Conservation (phyloP, 2,888 invertebrate genomes). For the Apamea monoglypha region DNA sequence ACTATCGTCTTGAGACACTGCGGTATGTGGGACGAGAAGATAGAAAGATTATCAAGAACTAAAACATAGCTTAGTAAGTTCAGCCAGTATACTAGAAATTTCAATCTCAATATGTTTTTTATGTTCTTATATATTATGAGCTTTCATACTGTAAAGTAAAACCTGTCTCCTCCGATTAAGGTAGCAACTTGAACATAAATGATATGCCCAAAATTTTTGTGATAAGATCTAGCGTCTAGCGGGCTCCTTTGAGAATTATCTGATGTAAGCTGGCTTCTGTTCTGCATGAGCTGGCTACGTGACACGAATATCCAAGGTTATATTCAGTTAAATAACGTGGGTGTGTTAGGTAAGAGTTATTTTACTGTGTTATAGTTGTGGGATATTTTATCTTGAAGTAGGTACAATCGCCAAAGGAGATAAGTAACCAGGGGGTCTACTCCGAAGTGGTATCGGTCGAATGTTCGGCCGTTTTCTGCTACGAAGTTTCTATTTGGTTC, state of each 20-base stretch:
- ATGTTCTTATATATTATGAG: not conserved
- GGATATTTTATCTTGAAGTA: not conserved
- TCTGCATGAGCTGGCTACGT: slow-evolving; percentile 36
- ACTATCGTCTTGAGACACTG: too few relatives aligned
- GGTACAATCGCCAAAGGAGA: too few relatives aligned
- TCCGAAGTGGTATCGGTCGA: too few relatives aligned
- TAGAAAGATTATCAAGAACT: not conserved
- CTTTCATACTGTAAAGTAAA: not conserved
- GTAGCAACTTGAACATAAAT: slow-evolving; percentile 14
- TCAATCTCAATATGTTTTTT: not conserved
- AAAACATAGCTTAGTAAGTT: not conserved
- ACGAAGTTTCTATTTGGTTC: too few relatives aligned
- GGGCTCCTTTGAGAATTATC: slow-evolving; percentile 41
- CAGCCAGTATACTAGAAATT: not conserved
- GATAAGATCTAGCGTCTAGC: slow-evolving; percentile 52
- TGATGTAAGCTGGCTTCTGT: slow-evolving; percentile 46
- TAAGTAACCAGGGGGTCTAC: too few relatives aligned
- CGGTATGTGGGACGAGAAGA: too few relatives aligned
- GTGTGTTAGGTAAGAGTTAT: slow-evolving; percentile 6
- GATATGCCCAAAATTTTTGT: slow-evolving; percentile 23
- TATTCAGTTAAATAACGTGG: slow-evolving; percentile 24
- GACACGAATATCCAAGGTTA: slow-evolving; percentile 29
- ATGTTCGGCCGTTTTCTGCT: too few relatives aligned
- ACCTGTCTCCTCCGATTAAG: not conserved
- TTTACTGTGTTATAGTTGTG: not conserved